Evolutionary conservation across 1,140 invertebrate genomes (phyloP).

Genomic region (Episyrphus balteatus): DNA sequence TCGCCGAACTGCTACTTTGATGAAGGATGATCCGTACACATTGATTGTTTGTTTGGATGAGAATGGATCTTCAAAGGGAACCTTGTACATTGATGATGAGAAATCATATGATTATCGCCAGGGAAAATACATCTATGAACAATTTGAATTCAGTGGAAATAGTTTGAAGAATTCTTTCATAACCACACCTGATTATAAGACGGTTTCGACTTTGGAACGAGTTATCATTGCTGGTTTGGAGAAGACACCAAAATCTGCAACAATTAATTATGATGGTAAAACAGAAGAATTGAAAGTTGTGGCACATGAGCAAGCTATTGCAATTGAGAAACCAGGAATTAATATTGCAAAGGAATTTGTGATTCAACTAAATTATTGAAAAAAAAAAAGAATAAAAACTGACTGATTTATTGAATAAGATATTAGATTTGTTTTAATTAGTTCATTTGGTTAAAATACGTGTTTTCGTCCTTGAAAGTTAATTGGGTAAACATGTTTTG

Average conservation of each 20-base stretch:
- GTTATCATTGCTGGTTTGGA: constrained; percentile 71
- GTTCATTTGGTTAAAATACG: no score
- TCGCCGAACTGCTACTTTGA: constrained; percentile 72
- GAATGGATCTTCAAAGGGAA: constrained; percentile 62
- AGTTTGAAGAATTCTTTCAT: constrained; percentile 54
- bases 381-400: background rate
- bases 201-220: constrained; percentile 75
- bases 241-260: constrained; percentile 49
- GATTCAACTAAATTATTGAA: constrained; percentile 47
- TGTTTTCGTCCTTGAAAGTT: no score
- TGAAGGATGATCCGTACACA: constrained; percentile 88
- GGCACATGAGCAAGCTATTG: constrained; percentile 43
- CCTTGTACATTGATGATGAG: constrained; percentile 87
- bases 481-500: no score
- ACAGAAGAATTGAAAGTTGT: constrained; percentile 21
- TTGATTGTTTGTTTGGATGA: constrained; percentile 66
- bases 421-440: no score
- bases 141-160: constrained; percentile 54
- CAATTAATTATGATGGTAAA: constrained; percentile 17
- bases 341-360: constrained; percentile 70
- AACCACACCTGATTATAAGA: constrained; percentile 48
- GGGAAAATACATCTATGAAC: constrained; percentile 66
- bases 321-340: constrained; percentile 74
- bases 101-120: constrained; percentile 74
- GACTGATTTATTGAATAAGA: no score